Percentiles rank a stretch among this genome's conserved stretches.
Evolutionary conservation across 2,797 vertebrate genomes (phyloP).

Genomic region (Sebastes steindachneri): DNA sequence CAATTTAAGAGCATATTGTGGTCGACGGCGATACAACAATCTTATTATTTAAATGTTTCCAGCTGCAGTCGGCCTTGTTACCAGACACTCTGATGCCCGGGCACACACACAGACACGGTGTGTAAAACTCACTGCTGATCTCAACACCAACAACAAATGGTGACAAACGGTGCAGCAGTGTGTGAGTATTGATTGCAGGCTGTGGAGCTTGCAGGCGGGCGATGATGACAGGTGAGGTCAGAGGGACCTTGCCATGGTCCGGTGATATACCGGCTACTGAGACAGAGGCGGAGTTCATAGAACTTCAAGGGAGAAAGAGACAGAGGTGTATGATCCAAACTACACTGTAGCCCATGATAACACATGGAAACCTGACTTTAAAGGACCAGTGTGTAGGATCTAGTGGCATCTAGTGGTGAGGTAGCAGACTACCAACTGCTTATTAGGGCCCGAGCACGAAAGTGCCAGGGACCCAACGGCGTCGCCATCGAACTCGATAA

Average conservation of each 20-base stretch:
- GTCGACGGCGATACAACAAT: background rate
- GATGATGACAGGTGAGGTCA: slow-evolving; percentile 45
- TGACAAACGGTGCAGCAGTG: slow-evolving; percentile 29
- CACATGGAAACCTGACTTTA: background rate
- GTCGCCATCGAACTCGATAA: too few species aligned
- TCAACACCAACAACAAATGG: slow-evolving; percentile 22
- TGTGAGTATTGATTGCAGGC: slow-evolving; percentile 34
- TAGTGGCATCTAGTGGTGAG: background rate
- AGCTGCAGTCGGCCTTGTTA: background rate
- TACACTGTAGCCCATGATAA: background rate
- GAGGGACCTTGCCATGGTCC: background rate
- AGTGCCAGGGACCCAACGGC: too few species aligned
- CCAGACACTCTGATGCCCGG: background rate
- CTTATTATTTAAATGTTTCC: background rate
- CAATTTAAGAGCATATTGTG: background rate
- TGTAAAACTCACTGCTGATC: slow-evolving; percentile 26
- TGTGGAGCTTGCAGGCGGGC: slow-evolving; percentile 6
- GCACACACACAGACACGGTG: background rate
- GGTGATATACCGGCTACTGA: slow-evolving; percentile 4
- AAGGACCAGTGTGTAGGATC: background rate
- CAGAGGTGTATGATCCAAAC: background rate
- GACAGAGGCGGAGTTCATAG: background rate
- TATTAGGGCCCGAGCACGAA: too few species aligned
- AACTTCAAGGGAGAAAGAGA: background rate
- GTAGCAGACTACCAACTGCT: background rate